Evolutionary conservation across 2,113 vertebrate genomes (phyloP).

Genomic region (Phasianus colchicus): DNA sequence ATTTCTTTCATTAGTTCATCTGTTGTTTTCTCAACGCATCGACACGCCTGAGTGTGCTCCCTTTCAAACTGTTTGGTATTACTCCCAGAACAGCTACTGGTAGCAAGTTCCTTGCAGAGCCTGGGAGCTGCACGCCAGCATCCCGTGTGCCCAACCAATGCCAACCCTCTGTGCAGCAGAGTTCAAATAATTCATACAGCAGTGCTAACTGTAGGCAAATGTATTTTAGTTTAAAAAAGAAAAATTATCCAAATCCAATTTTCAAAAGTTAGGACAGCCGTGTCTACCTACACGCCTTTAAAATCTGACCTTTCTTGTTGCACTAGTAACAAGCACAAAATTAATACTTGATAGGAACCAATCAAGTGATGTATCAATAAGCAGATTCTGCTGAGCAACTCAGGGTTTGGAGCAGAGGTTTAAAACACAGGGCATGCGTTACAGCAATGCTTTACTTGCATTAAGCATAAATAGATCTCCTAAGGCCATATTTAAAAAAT

Average conservation of each 20-base stretch:
- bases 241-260: accelerated
- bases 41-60: background rate
- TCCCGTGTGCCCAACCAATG: accelerated
- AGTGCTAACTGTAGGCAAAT: background rate
- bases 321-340: accelerated
- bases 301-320: background rate
- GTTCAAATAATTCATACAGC: background rate
- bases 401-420: background rate
- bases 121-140: background rate
- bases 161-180: background rate
- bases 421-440: background rate
- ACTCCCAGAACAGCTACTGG: background rate
- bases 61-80: background rate
- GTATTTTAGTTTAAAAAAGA: background rate
- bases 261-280: background rate
- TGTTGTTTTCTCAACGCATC: background rate
- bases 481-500: background rate
- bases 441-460: background rate
- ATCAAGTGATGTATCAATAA: background rate
- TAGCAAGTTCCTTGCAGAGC: background rate
- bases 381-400: background rate
- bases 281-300: background rate
- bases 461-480: background rate
- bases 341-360: background rate
- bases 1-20: background rate